Evolutionary conservation across 2,113 vertebrate species (phyloP).

Genomic region (Rana temporaria): DNA sequence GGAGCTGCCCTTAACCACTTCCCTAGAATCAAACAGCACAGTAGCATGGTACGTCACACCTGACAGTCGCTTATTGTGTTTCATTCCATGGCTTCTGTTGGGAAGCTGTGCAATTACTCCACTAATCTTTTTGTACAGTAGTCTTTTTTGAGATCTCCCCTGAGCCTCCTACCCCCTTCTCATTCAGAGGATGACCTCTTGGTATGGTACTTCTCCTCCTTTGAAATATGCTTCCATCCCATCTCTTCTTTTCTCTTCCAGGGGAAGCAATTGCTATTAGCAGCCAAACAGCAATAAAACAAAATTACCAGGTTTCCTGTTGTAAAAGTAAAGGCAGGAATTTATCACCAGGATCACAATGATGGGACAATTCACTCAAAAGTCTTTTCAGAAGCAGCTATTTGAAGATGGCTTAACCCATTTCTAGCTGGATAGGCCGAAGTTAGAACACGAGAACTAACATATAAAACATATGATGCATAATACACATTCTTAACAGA

Average conservation of each 20-base stretch:
- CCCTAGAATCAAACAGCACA: background rate
- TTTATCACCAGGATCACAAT: slow-evolving; percentile 34
- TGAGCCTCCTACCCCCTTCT: slow-evolving; percentile 23
- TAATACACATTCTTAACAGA: no score
- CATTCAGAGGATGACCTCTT: slow-evolving; percentile 40
- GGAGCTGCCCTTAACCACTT: background rate
- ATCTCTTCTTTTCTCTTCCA: slow-evolving; percentile 32
- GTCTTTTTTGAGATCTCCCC: slow-evolving; percentile 39
- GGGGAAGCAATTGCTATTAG: slow-evolving; percentile 52
- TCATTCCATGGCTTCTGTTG: slow-evolving; percentile 3
- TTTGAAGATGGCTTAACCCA: slow-evolving; percentile 25
- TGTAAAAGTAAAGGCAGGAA: slow-evolving; percentile 51
- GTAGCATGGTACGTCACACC: slow-evolving; percentile 9
- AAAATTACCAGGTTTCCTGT: slow-evolving; percentile 53
- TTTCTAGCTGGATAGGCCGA: background rate
- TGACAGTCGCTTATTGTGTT: slow-evolving; percentile 27
- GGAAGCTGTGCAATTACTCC: slow-evolving; percentile 32
- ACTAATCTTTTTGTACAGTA: slow-evolving; percentile 45
- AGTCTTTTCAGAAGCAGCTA: slow-evolving; percentile 10
- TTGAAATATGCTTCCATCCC: slow-evolving; percentile 46
- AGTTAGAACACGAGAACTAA: background rate
- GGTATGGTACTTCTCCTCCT: slow-evolving; percentile 34
- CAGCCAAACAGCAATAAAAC: slow-evolving; percentile 48
- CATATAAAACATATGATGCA: background rate
- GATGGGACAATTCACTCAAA: slow-evolving; percentile 39